phyloP scores from a whole-genome alignment of 2,797 vertebrate genomes.

The Coilia nasus region DNA sequence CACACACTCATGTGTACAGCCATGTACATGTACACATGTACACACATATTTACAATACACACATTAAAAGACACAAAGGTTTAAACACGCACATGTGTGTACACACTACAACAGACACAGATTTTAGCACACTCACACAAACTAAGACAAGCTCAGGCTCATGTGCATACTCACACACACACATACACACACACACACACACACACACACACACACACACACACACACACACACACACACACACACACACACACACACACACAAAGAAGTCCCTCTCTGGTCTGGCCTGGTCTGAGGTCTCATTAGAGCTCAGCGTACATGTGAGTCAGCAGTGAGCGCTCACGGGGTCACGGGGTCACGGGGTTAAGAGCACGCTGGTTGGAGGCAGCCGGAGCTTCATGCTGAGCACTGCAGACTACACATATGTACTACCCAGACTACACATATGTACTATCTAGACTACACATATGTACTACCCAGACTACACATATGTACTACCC shows the following conservation, averaged over 20 bases:
- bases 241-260: conserved; percentile 11
- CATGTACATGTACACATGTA: too few relatives aligned
- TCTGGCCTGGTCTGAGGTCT: too few relatives aligned
- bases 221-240: conserved; percentile 10
- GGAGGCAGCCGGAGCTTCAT: too few relatives aligned
- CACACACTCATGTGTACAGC: neutral
- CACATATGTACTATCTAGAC: too few relatives aligned
- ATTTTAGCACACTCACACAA: neutral
- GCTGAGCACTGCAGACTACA: too few relatives aligned
- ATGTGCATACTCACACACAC: neutral
- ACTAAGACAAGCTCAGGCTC: neutral
- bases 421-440: too few relatives aligned
- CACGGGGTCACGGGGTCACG: too few relatives aligned
- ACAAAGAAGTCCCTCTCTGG: neutral
- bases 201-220: conserved; percentile 1
- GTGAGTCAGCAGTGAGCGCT: too few relatives aligned
- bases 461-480: too few relatives aligned
- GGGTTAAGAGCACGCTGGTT: too few relatives aligned
- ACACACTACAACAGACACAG: neutral
- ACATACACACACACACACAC: neutral
- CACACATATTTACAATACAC: neutral
- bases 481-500: too few relatives aligned
- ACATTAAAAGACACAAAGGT: neutral
- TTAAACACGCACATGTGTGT: neutral
- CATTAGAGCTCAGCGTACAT: too few relatives aligned